These are phyloP conservation scores for Bovichtus diacanthus DNA, from an alignment of 2,797 vertebrate genomes.

Conservation along the genomic window DNA sequence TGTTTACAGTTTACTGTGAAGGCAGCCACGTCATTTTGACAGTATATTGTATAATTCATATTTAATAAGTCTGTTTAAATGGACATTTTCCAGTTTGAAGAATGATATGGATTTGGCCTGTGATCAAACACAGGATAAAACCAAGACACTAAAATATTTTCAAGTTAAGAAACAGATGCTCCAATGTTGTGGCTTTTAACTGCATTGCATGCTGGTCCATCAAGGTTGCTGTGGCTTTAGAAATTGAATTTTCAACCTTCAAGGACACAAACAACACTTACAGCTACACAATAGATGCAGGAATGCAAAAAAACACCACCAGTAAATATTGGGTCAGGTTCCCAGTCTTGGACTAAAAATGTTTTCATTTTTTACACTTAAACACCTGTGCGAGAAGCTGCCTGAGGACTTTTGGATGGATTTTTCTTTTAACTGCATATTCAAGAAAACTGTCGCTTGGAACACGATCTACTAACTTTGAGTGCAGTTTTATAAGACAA, in stretches of 20 bases:
- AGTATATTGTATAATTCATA: background rate
- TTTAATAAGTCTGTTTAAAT: background rate
- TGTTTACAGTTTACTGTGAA: background rate
- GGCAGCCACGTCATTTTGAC: background rate
- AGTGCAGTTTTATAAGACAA: background rate
- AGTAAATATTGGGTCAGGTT: background rate
- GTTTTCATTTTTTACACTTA: background rate
- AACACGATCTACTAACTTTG: background rate
- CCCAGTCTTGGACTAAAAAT: background rate
- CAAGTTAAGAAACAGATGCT: background rate
- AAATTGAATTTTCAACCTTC: background rate
- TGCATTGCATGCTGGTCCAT: background rate
- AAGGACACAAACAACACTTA: background rate
- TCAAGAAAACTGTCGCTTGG: background rate
- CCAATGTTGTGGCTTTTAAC: background rate
- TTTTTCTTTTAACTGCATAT: constrained; percentile 21
- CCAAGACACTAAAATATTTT: background rate
- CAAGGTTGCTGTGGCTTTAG: background rate
- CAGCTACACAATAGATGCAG: background rate
- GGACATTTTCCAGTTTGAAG: background rate
- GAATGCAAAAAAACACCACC: constrained; percentile 23
- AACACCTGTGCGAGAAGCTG: background rate
- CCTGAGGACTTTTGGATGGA: background rate
- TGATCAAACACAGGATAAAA: background rate
- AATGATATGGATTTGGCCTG: background rate